phyloP scores from a whole-genome alignment of 1,140 invertebrate genomes.

The Meloidogyne exigua region DNA sequence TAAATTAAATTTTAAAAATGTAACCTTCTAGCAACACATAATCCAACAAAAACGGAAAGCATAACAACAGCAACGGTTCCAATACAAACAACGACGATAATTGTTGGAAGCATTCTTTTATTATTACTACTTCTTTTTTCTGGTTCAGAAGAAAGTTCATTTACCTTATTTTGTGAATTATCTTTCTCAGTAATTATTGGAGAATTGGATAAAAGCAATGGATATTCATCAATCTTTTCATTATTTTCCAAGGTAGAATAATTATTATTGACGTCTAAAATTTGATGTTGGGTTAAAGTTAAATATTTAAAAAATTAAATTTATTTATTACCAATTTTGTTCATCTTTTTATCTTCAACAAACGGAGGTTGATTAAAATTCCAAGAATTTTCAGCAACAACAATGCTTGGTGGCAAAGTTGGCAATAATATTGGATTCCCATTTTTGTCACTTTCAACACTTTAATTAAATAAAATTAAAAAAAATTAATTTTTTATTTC shows the following conservation, averaged over 20 bases:
- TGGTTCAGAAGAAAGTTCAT: neutral
- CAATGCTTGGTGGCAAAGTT: slow-evolving; percentile 55
- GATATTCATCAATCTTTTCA: neutral
- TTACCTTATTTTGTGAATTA: neutral
- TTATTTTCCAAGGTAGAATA: neutral
- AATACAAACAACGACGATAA: slow-evolving; percentile 54
- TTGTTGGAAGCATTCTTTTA: slow-evolving; percentile 39
- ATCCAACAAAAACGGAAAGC: slow-evolving; percentile 57
- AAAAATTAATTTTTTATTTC: slow-evolving; percentile 8
- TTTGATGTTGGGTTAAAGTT: neutral
- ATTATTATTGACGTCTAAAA: neutral
- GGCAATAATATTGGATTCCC: slow-evolving; percentile 29
- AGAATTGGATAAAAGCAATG: neutral
- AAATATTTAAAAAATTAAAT: neutral
- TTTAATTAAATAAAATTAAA: slow-evolving; percentile 3
- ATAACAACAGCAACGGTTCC: slow-evolving; percentile 55
- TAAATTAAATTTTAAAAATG: neutral
- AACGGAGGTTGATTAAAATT: neutral
- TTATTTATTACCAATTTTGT: neutral
- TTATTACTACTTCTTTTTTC: slow-evolving; percentile 2
- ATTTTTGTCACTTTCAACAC: slow-evolving; percentile 16
- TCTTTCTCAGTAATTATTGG: neutral
- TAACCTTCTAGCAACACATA: slow-evolving; percentile 47
- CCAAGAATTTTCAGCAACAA: slow-evolving; percentile 38
- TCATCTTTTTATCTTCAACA: neutral